Evolutionary conservation across 2,888 invertebrate genomes (phyloP).

Genomic region (Chorisops tibialis): DNA sequence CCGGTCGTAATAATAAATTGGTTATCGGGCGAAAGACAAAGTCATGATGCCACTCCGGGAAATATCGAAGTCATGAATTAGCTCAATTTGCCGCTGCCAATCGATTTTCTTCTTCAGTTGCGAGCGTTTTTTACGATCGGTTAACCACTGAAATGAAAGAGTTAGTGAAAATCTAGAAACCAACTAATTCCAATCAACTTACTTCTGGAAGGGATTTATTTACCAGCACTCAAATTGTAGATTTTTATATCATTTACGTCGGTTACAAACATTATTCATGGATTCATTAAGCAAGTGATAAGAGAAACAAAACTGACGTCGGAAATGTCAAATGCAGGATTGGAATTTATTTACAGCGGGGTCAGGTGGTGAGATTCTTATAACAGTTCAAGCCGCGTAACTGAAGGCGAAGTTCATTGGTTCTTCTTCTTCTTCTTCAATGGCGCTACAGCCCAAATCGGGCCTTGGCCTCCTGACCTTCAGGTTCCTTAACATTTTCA

Average conservation of each 20-base stretch:
- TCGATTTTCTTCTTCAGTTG: constrained; percentile 87
- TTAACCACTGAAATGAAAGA: constrained; percentile 73
- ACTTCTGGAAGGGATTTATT: constrained; percentile 96
- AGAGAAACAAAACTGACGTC: too few relatives aligned
- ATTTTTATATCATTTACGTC: constrained; percentile 96
- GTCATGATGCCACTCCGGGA: constrained; percentile 87
- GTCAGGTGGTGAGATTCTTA: too few relatives aligned
- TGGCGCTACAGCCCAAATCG: too few relatives aligned
- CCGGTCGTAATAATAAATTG: constrained; percentile 91
- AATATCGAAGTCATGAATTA: constrained; percentile 99
- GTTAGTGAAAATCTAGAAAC: constrained; percentile 1
- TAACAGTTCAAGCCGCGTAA: too few relatives aligned
- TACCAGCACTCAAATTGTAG: constrained; percentile 95
- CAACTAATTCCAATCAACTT: constrained; percentile 46
- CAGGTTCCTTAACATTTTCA: too few relatives aligned
- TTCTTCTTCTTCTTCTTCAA: too few relatives aligned
- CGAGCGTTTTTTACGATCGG: constrained; percentile 76
- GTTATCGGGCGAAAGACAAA: constrained; percentile 84
- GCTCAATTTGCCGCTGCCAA: constrained; percentile 83
- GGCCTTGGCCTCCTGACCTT: too few relatives aligned
- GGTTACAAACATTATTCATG: constrained; percentile 77
- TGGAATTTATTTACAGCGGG: too few relatives aligned
- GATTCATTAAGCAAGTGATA: too few relatives aligned
- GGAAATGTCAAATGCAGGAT: too few relatives aligned
- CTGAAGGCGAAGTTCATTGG: too few relatives aligned